Evolutionary conservation across 2,113 vertebrate species (phyloP).

Genomic region (Myotis yumanensis): DNA sequence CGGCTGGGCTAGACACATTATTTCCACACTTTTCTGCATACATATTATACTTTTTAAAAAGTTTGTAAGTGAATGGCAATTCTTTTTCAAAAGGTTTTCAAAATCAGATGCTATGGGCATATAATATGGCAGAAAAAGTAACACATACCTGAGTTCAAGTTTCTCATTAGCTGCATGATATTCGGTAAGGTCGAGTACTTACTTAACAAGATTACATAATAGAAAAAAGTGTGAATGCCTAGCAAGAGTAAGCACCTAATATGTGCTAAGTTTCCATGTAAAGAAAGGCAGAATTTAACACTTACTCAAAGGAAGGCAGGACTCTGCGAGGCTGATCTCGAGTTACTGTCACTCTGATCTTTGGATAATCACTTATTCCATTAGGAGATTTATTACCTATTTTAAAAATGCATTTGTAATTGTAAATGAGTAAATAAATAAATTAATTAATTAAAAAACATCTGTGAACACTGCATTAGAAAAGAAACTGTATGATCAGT

Average conservation of each 20-base stretch:
- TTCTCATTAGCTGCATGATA: background rate
- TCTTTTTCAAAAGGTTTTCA: conserved; percentile 41
- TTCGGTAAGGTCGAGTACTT: background rate
- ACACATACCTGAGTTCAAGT: background rate
- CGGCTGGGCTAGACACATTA: too few relatives aligned
- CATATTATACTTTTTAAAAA: background rate
- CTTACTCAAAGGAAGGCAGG: conserved; percentile 69
- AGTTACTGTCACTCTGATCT: conserved; percentile 76
- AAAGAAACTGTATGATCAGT: conserved; percentile 23
- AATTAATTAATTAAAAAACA: background rate
- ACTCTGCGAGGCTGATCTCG: conserved; percentile 56
- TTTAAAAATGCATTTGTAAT: conserved; percentile 61
- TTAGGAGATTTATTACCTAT: conserved; percentile 78
- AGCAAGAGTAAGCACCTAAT: background rate
- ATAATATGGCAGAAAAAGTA: conserved; percentile 25
- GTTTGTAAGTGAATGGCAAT: background rate
- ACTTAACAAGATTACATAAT: background rate
- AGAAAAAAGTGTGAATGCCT: background rate
- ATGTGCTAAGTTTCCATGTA: background rate
- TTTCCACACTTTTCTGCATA: background rate
- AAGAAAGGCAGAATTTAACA: conserved; percentile 28
- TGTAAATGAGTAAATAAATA: background rate
- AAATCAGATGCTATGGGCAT: conserved; percentile 4
- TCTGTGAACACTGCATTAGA: background rate
- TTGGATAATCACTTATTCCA: conserved; percentile 68